Percentiles rank a stretch among this genome's conserved stretches.
These are phyloP conservation scores for Sinonovacula constricta DNA, from an alignment of 1,140 invertebrate genomes.

Conservation along the genomic window DNA sequence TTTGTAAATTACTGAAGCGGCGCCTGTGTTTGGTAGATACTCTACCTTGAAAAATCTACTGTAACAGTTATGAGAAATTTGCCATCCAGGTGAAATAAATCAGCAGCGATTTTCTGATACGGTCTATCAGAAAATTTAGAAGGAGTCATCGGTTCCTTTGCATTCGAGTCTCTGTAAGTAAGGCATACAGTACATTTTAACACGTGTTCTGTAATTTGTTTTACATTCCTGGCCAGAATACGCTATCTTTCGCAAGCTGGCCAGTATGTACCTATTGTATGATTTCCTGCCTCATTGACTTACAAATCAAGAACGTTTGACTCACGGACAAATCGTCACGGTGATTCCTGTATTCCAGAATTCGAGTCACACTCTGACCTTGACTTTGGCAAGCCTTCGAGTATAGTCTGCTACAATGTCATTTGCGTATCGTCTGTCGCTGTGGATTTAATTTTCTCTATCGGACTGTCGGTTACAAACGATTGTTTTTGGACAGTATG, in stretches of 20 bases:
- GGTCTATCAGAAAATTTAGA: background rate
- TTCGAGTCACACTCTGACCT: slow-evolving; percentile 8
- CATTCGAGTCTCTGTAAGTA: slow-evolving; percentile 4
- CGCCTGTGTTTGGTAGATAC: background rate
- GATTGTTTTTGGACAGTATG: too few species aligned
- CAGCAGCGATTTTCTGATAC: slow-evolving; percentile 11
- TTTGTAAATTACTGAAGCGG: background rate
- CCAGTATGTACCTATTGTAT: too few species aligned
- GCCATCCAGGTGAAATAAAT: background rate
- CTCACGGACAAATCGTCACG: slow-evolving; percentile 43
- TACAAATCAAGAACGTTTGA: slow-evolving; percentile 26
- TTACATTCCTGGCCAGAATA: too few species aligned
- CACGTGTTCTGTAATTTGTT: background rate
- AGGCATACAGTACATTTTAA: background rate
- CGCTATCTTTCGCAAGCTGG: too few species aligned
- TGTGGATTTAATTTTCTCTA: slow-evolving; percentile 2
- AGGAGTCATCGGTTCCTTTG: too few species aligned
- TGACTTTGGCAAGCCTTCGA: slow-evolving; percentile 33
- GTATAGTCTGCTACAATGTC: slow-evolving; percentile 19
- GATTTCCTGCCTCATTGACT: background rate
- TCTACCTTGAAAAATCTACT: slow-evolving; percentile 6
- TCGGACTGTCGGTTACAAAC: background rate
- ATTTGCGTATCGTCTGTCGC: slow-evolving; percentile 17
- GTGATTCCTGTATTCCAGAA: slow-evolving; percentile 44
- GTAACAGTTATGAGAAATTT: slow-evolving; percentile 1